A percentile compares a stretch with the other conserved stretches of the same genome.
Evolutionary conservation across 2,113 vertebrate genomes (phyloP).

Genomic region (Strix aluco): DNA sequence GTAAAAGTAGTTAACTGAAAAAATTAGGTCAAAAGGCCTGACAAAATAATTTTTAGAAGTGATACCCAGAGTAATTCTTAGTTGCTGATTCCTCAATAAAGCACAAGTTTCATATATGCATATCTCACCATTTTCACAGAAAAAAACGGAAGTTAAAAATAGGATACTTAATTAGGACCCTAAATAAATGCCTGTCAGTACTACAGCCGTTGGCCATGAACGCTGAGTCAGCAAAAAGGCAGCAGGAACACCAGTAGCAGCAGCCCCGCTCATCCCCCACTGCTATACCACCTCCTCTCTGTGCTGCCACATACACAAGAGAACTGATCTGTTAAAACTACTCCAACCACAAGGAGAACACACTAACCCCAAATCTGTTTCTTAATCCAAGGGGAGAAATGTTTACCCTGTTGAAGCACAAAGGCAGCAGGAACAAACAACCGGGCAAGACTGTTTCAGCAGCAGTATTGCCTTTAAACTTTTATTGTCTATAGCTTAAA

Average conservation of each 20-base stretch:
- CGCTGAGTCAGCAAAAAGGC: background rate
- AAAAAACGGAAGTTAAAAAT: background rate
- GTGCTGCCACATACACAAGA: background rate
- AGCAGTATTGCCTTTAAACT: background rate
- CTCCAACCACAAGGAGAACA: background rate
- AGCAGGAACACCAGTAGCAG: background rate
- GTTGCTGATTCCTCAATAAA: background rate
- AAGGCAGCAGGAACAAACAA: background rate
- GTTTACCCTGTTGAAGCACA: background rate
- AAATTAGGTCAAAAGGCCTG: background rate
- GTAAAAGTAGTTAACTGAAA: background rate
- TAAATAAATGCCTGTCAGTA: background rate
- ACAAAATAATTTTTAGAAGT: background rate
- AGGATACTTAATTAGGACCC: background rate
- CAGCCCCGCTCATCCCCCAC: background rate
- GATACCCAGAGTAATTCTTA: background rate
- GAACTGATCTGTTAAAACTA: background rate
- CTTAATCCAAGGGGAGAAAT: background rate
- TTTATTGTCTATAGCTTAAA: background rate
- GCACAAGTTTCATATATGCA: background rate
- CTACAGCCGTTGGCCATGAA: accelerated
- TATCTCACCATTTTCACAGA: background rate
- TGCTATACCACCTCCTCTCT: background rate
- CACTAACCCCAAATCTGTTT: background rate
- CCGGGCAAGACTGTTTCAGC: background rate